phyloP scores from a whole-genome alignment of 2,888 invertebrate genomes.

The Metallyticus violacea region DNA sequence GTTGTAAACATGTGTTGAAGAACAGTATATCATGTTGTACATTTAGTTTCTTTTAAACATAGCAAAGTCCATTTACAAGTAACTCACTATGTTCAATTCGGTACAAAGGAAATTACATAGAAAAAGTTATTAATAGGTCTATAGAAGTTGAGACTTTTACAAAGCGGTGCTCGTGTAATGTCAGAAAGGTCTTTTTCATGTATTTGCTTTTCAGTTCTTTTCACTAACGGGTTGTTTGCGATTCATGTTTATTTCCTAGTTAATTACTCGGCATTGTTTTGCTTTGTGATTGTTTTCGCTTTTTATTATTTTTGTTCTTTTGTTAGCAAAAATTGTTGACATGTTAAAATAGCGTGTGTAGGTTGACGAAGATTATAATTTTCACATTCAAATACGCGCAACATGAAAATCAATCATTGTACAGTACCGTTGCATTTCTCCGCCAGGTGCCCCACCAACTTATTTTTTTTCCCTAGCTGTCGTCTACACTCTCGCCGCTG shows the following conservation, averaged over 20 bases:
- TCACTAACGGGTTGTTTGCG: background rate
- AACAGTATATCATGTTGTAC: too few relatives aligned
- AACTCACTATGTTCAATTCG: too few relatives aligned
- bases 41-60: too few relatives aligned
- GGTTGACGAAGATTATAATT: background rate
- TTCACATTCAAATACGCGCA: background rate
- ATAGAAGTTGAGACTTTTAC: background rate
- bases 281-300: background rate
- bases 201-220: background rate
- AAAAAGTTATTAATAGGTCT: too few relatives aligned
- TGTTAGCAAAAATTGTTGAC: background rate
- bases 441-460: too few relatives aligned
- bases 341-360: background rate
- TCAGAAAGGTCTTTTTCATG: background rate
- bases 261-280: background rate
- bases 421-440: too few relatives aligned
- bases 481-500: too few relatives aligned
- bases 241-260: background rate
- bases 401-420: background rate
- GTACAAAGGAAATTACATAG: too few relatives aligned
- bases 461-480: background rate
- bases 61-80: too few relatives aligned
- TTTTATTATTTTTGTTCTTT: too few relatives aligned
- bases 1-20: too few relatives aligned
- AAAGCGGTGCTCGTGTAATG: background rate